Percentiles rank a stretch among this genome's conserved stretches.
Conservation (phyloP, 2,113 vertebrate genomes). For the Apodemus speciosus region DNA sequence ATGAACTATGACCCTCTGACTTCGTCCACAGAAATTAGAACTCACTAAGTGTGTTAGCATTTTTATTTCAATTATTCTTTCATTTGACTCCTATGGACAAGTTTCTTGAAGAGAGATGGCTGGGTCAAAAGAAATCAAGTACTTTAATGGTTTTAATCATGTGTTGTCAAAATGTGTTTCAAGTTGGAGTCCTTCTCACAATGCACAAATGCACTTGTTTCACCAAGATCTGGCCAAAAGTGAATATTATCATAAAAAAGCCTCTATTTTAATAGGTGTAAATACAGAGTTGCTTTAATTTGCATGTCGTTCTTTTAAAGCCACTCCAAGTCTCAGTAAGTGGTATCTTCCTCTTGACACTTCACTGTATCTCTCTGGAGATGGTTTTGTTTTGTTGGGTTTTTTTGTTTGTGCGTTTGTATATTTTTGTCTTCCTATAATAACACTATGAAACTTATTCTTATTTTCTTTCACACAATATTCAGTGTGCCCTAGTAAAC, state of each 20-base stretch:
- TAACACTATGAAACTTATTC: background rate
- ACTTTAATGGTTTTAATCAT: background rate
- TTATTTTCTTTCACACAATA: background rate
- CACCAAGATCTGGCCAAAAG: background rate
- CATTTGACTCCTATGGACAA: slow-evolving; percentile 23
- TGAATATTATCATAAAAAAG: background rate
- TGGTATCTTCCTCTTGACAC: background rate
- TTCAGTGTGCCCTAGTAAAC: background rate
- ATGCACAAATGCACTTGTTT: background rate
- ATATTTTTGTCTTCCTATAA: background rate
- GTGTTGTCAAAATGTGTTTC: background rate
- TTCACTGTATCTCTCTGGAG: background rate
- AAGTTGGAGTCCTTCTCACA: background rate
- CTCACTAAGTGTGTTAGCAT: background rate
- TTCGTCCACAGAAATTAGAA: background rate
- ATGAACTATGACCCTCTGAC: background rate
- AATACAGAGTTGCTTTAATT: background rate
- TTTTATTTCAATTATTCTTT: background rate
- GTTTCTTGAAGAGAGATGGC: background rate
- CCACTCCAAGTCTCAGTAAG: background rate
- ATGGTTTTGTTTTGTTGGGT: no score
- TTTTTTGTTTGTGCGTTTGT: background rate
- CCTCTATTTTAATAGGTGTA: background rate
- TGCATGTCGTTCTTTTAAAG: background rate
- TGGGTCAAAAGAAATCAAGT: background rate